phyloP scores from a whole-genome alignment of 2,113 vertebrate genomes.

The Engraulis encrasicolus region DNA sequence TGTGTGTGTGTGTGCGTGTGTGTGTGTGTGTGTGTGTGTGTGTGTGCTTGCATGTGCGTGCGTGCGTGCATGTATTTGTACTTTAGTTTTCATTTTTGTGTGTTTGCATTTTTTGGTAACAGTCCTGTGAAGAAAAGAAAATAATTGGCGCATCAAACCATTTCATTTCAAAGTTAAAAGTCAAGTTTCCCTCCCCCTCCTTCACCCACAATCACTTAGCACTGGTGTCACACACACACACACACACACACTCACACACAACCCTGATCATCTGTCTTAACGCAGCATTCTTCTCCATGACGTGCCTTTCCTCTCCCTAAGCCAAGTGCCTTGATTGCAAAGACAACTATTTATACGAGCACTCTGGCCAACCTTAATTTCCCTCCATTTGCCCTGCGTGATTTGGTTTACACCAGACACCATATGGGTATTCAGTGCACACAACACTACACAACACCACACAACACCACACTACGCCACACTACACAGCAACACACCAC shows the following conservation, averaged over 20 bases:
- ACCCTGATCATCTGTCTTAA: background rate
- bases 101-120: background rate
- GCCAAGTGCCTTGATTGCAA: background rate
- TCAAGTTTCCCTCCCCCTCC: background rate
- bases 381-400: slow-evolving; percentile 35
- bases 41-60: background rate
- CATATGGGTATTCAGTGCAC: slow-evolving; percentile 54
- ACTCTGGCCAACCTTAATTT: background rate
- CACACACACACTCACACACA: too few relatives aligned
- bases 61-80: background rate
- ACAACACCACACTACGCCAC: too few relatives aligned
- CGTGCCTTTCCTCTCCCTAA: background rate
- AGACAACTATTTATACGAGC: background rate
- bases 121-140: background rate
- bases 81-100: background rate
- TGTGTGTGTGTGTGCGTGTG: slow-evolving; percentile 34
- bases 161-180: background rate
- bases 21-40: background rate
- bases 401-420: slow-evolving; percentile 48
- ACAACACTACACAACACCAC: too few relatives aligned
- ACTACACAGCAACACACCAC: too few relatives aligned
- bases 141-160: background rate
- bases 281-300: background rate
- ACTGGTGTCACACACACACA: background rate
- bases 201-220: background rate